These are phyloP conservation scores for Charaxes varanes DNA, from an alignment of 1,140 invertebrate genomes.

Conservation along the genomic window DNA sequence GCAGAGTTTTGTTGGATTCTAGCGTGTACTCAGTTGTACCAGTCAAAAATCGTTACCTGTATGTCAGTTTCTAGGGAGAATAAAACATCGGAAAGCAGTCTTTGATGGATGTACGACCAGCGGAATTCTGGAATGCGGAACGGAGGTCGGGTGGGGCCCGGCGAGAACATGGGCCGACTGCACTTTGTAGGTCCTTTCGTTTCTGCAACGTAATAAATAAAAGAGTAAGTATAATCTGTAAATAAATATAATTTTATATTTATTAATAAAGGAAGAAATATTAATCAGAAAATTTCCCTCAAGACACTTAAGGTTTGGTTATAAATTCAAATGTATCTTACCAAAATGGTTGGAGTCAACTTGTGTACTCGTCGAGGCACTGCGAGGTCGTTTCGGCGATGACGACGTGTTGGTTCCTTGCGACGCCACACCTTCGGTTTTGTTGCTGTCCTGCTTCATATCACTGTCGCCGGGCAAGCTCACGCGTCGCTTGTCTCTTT, in stretches of 20 bases:
- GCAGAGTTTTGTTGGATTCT: too few species aligned
- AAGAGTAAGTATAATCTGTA: slow-evolving; percentile 3
- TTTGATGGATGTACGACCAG: slow-evolving; percentile 99
- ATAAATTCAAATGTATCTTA: slow-evolving; percentile 59
- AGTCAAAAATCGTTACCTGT: slow-evolving; percentile 80
- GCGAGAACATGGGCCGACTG: slow-evolving; percentile 91
- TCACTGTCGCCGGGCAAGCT: slow-evolving; percentile 78
- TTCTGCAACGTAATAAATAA: slow-evolving; percentile 36
- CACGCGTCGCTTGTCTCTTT: slow-evolving; percentile 75
- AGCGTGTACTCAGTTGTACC: too few species aligned
- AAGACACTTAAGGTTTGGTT: too few species aligned
- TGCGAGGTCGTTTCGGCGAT: slow-evolving; percentile 80
- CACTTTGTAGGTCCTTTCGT: slow-evolving; percentile 57
- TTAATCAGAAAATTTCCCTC: too few species aligned
- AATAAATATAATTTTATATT: too few species aligned
- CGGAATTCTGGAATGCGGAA: slow-evolving; percentile 99
- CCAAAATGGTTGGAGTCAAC: slow-evolving; percentile 88
- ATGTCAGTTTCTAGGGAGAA: slow-evolving; percentile 98
- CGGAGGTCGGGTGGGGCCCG: slow-evolving; percentile 94
- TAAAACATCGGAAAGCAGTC: slow-evolving; percentile 95
- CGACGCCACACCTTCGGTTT: slow-evolving; percentile 44
- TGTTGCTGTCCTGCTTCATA: slow-evolving; percentile 65
- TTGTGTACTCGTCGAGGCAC: slow-evolving; percentile 85
- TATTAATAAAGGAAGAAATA: too few species aligned
- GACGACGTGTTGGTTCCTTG: slow-evolving; percentile 58